These are phyloP conservation scores for Sciurus carolinensis DNA, from an alignment of 2,797 vertebrate genomes.

Conservation along the genomic window DNA sequence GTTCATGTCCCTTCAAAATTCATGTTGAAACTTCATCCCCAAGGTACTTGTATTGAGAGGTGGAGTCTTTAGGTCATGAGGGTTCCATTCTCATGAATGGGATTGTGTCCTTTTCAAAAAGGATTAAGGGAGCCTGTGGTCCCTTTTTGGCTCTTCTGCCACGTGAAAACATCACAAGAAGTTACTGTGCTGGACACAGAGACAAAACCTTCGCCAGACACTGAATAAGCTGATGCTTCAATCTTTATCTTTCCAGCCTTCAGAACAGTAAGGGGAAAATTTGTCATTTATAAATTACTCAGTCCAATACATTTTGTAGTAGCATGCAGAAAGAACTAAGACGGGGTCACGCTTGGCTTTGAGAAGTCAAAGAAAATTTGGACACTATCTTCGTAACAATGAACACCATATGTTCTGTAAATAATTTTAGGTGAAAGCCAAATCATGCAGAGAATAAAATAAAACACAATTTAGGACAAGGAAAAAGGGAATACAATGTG, in stretches of 20 bases:
- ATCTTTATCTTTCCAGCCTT: neutral
- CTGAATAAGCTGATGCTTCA: neutral
- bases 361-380: conserved; percentile 11
- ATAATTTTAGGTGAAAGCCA: neutral
- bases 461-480: neutral
- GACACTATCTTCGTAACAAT: neutral
- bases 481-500: neutral
- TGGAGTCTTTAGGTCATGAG: neutral
- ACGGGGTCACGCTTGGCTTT: neutral
- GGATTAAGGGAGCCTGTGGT: neutral
- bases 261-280: neutral
- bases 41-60: neutral
- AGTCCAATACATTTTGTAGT: neutral
- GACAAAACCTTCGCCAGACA: neutral
- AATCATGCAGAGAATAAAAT: neutral
- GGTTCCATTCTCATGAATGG: neutral
- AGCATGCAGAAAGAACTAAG: neutral
- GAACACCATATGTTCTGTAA: neutral
- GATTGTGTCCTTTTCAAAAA: neutral
- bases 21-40: neutral
- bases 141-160: neutral
- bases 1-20: neutral
- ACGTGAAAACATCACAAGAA: neutral
- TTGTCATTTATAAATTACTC: neutral
- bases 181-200: neutral